Conservation (phyloP, 2,113 vertebrate species). For the Spea multiplicata region DNA sequence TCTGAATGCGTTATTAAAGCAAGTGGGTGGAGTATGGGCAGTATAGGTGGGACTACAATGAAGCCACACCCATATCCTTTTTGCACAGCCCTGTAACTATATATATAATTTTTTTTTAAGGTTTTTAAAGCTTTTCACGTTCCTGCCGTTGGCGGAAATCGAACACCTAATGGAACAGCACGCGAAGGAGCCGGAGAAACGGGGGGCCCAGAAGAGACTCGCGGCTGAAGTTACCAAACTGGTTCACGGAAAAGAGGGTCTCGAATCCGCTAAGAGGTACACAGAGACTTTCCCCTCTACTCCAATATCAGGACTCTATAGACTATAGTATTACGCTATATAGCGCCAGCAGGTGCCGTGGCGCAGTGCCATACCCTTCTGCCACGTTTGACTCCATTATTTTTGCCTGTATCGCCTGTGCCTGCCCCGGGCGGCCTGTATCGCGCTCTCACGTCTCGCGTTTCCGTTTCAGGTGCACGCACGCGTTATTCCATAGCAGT, state of each 20-base stretch:
- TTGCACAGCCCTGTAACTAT: not conserved
- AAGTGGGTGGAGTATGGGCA: too few species aligned
- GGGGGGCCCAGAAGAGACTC: slow-evolving; percentile 85
- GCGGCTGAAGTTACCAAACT: slow-evolving; percentile 95
- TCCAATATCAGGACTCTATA: too few species aligned
- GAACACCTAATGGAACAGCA: slow-evolving; percentile 86
- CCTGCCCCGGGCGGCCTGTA: not conserved
- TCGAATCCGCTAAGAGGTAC: slow-evolving; percentile 91
- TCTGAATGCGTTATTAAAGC: too few species aligned
- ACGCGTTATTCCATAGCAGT: slow-evolving; percentile 79
- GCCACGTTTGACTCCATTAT: too few species aligned
- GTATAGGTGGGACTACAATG: too few species aligned
- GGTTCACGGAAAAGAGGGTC: slow-evolving; percentile 88
- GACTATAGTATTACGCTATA: too few species aligned
- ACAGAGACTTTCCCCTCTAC: not conserved
- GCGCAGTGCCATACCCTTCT: too few species aligned
- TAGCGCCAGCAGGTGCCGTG: too few species aligned
- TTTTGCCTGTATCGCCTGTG: not conserved
- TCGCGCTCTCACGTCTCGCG: not conserved
- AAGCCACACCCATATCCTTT: slow-evolving; percentile 5
- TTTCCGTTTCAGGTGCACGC: slow-evolving; percentile 76
- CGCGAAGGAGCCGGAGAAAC: slow-evolving; percentile 76
- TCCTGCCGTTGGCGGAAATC: slow-evolving; percentile 85
- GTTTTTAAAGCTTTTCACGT: slow-evolving; percentile 91
- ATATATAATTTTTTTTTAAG: slow-evolving; percentile 55